Evolutionary conservation across 2,797 vertebrate species (phyloP), one percentile per base, ranked within the genome.

Genomic region (Botia kubotai): DNA sequence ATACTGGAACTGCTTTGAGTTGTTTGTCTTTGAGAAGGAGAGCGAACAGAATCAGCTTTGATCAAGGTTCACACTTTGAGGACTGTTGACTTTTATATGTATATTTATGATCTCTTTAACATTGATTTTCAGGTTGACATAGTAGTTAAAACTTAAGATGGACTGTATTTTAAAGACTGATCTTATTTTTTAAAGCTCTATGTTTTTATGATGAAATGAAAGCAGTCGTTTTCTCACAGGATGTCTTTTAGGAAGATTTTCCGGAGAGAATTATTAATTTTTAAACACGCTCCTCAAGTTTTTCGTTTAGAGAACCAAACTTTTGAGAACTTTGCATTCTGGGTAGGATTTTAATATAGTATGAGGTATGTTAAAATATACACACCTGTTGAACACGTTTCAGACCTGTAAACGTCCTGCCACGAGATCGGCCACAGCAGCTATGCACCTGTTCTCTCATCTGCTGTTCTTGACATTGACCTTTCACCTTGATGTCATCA

Each of bases 381-480:
- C 13, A 63, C 58, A 63, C 33, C 33, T 62, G 65, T 63, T 76
- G 46, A 60, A 77, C 53, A 73, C 75, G 69, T 79, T 63, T 57
- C 65, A 78, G 75, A 68, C 14, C 39, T 57, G 19, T 17, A 66
- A 21, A 48, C 17, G 0, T 58, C 43, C 65, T 62, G 39, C 73
- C n/a, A 50, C 33, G 21, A 36, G 10, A 6, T 19, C 79, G 77
- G 3, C 29, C 26, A 14, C 39, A 85, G 26, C 85, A 70, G 48
- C 69, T 81, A 75, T 86, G 53, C 72, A 82, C 70, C 75, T 72
- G 75, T 86, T 57, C 26, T 23, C 84, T 62, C 87, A 80, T 71
- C 82, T 89, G 84, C 65, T 55, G 75, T 55, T 89, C 36, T 81
- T 90, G 26, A 68, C 89, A 21, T 46, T 88, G 85, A 83, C 75